Evolutionary conservation across 1,140 invertebrate genomes (phyloP).

Genomic region (Dinothrombium tinctorium): DNA sequence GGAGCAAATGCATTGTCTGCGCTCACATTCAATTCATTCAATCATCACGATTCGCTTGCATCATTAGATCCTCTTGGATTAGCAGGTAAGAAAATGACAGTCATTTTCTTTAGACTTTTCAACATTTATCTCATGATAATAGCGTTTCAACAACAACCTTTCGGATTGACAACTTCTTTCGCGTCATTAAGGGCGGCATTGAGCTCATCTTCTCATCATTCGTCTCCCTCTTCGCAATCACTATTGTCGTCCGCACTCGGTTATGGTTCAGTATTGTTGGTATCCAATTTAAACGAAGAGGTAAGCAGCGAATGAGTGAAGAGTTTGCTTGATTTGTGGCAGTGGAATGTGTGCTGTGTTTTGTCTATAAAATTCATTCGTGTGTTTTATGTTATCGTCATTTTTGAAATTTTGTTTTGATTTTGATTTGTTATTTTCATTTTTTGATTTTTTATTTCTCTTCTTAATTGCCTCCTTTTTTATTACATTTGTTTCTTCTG

Average conservation of each 20-base stretch:
- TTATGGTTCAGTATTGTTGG: constrained; percentile 28
- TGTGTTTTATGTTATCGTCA: neutral
- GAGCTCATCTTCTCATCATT: neutral
- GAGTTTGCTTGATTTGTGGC: neutral
- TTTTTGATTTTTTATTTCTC: constrained; percentile 1
- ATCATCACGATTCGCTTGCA: no score
- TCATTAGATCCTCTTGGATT: neutral
- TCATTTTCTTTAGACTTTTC: no score
- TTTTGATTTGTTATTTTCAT: constrained; percentile 1
- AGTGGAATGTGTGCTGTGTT: neutral
- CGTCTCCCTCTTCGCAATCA: neutral
- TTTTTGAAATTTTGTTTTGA: constrained; percentile 5
- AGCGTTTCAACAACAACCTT: no score
- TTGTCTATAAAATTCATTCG: constrained; percentile 6
- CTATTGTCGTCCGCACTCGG: neutral
- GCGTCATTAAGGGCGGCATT: neutral
- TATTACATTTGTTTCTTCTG: neutral
- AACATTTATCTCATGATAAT: no score
- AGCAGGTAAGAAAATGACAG: no score
- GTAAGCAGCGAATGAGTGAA: constrained; percentile 8
- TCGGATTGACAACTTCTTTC: neutral
- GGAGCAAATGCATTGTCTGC: no score
- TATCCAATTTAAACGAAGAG: constrained; percentile 17
- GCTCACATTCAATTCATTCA: no score
- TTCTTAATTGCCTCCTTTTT: neutral